Evolutionary conservation across 2,888 invertebrate genomes (phyloP), one percentile per base, ranked within the genome.

Genomic region (Elysia crispata): DNA sequence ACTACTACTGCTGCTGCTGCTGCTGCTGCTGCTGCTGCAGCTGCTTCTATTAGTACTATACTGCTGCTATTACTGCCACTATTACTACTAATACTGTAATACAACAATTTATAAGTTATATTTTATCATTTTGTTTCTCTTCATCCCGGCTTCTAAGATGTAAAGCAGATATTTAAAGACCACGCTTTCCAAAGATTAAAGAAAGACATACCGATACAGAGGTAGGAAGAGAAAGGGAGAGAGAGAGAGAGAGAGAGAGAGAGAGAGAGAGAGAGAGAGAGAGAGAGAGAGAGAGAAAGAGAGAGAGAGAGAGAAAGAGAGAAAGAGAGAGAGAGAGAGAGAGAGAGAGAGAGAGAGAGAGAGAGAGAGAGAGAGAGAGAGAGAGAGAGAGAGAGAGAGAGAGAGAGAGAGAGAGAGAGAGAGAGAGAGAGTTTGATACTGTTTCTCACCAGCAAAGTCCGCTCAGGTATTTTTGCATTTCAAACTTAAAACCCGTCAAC

Each of bases 1-100:
- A 79, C 79, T 79, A 73, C 79, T 73, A 79, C 79, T 75, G 25
- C 79, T 79, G 54, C 79, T 79, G 57, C 79, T 79, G 20, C 79
- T 79, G 31, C 79, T 79, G 33, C 79, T 79, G 28, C 75, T 79
- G 41, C 79, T 66, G 75, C 75, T 79, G 57, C 79, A 41, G 50
- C 75, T 79, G 23, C 75, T 75, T 64, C 73, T 62, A 31, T 60
- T 75, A 76, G 67, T 80, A 54, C 75, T 80, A 67, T 80, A 62
- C 76, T 64, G 23, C 75, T 66, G 54, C 66, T 76, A 1, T 31
- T 69, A 76, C 76, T 76, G 57, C 76, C 66, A 3, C 76, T 76
- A 60, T 66, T 76, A 60, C 76, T 76, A 60, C 66, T 76, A 60
- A 64, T 76, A 60, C 76, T 76, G 6, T 66, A 66, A 41, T 66